phyloP scores from a whole-genome alignment of 2,888 invertebrate genomes.

The Polymixis flavicincta region DNA sequence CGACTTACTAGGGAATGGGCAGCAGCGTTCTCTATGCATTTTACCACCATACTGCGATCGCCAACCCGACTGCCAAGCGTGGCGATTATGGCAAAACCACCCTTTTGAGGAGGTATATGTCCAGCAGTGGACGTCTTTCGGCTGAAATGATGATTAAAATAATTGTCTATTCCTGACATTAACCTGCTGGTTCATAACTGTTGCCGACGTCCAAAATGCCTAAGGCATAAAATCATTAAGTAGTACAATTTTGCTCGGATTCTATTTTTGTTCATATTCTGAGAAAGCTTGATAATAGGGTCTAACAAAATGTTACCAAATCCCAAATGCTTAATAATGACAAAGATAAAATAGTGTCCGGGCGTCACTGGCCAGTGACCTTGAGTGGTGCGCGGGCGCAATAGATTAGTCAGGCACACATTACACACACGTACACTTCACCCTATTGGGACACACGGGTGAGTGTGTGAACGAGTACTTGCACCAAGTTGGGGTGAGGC shows the following conservation, averaged over 20 bases:
- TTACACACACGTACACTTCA: slow-evolving; percentile 61
- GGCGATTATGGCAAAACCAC: no score
- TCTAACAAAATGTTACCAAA: slow-evolving; percentile 47
- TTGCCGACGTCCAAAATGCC: neutral
- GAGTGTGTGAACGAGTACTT: slow-evolving; percentile 59
- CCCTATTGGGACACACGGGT: slow-evolving; percentile 61
- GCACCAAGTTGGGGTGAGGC: slow-evolving; percentile 66
- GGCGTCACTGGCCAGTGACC: slow-evolving; percentile 87
- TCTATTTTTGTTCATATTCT: neutral
- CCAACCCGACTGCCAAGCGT: no score
- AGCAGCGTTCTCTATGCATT: no score
- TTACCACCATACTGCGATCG: no score
- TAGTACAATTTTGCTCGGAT: neutral
- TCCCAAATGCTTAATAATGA: slow-evolving; percentile 74
- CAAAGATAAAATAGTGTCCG: slow-evolving; percentile 82
- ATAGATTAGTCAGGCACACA: slow-evolving; percentile 80
- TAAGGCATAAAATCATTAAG: neutral
- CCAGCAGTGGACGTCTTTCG: no score
- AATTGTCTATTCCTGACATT: neutral
- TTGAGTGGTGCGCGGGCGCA: slow-evolving; percentile 83
- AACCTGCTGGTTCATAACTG: neutral
- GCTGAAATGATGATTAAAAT: no score
- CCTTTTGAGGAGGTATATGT: no score
- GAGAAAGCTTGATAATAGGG: neutral
- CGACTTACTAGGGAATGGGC: no score